Evolutionary conservation across 1,140 invertebrate genomes (phyloP).

Genomic region (Plectus sambesii): DNA sequence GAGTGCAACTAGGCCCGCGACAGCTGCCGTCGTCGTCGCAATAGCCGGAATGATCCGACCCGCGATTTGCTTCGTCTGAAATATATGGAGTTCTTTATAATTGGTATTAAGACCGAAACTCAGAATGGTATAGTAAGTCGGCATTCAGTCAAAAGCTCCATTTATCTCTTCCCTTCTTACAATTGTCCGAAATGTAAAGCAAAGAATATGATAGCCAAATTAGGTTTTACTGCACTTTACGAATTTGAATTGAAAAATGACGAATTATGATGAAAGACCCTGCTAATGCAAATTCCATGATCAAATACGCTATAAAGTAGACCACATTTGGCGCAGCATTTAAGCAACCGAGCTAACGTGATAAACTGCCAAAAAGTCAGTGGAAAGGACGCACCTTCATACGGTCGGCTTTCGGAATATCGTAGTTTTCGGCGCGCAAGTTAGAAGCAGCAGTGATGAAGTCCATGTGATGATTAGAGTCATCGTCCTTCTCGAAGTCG

Average conservation of each 20-base stretch:
- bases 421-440: slow-evolving; percentile 86
- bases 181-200: no score
- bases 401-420: slow-evolving; percentile 79
- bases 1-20: slow-evolving; percentile 80
- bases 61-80: slow-evolving; percentile 79
- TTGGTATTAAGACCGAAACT: slow-evolving; percentile 8
- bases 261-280: no score
- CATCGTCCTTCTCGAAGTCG: slow-evolving; percentile 97
- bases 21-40: slow-evolving; percentile 91
- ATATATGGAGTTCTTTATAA: slow-evolving; percentile 2
- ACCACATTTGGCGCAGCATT: no score
- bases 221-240: no score
- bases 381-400: slow-evolving; percentile 60
- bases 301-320: background rate
- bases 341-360: no score
- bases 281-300: background rate
- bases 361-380: background rate
- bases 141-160: slow-evolving; percentile 2
- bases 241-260: no score
- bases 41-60: slow-evolving; percentile 98
- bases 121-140: slow-evolving; percentile 1
- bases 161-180: background rate
- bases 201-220: no score
- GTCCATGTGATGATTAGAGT: slow-evolving; percentile 94
- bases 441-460: slow-evolving; percentile 96